Percentiles rank a stretch among this genome's conserved stretches.
Conservation (phyloP, 2,113 vertebrate species). For the Gymnogyps californianus region DNA sequence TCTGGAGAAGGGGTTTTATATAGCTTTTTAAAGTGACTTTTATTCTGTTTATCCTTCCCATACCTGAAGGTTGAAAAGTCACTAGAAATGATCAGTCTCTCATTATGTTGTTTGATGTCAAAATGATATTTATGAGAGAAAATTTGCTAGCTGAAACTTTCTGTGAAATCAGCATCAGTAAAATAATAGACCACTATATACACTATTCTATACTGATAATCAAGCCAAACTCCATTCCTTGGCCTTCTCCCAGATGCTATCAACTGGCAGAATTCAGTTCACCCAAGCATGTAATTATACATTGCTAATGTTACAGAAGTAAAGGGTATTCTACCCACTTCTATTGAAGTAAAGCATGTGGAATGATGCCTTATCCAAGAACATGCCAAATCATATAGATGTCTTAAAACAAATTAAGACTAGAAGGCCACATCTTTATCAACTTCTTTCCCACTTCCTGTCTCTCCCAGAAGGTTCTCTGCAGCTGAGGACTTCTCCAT, state of each 20-base stretch:
- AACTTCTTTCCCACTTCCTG: neutral
- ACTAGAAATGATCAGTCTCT: neutral
- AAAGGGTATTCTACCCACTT: neutral
- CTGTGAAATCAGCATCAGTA: neutral
- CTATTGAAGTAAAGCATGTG: neutral
- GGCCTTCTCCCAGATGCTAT: neutral
- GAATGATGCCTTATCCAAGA: neutral
- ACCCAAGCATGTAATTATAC: neutral
- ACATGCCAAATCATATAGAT: neutral
- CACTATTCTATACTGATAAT: neutral
- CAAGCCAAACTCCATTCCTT: neutral
- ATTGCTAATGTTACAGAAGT: neutral
- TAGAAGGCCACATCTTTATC: neutral
- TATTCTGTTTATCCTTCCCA: neutral
- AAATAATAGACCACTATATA: neutral
- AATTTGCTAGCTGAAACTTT: conserved; percentile 7
- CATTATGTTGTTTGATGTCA: neutral
- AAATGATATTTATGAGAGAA: neutral
- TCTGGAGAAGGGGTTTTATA: neutral
- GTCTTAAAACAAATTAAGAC: neutral
- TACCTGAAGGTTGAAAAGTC: neutral
- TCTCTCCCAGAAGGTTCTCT: conserved; percentile 41
- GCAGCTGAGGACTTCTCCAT: conserved; percentile 49
- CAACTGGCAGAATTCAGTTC: neutral
- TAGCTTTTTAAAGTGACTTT: neutral